These are phyloP conservation scores for Melanostoma scalare DNA, from an alignment of 2,888 invertebrate genomes.

Conservation along the genomic window DNA sequence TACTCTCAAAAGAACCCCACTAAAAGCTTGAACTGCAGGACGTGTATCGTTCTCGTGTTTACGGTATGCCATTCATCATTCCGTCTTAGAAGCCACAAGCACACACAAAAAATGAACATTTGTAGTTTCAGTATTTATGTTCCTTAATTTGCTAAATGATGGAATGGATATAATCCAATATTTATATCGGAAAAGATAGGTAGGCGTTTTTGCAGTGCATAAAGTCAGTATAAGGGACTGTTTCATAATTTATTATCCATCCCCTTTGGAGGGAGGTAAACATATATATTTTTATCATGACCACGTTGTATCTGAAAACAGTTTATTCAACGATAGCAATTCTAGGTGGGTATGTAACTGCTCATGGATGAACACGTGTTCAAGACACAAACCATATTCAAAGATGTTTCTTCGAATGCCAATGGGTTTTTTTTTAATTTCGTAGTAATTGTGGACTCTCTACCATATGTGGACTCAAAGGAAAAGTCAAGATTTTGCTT, in stretches of 20 bases:
- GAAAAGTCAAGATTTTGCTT: no score
- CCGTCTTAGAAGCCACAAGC: constrained; percentile 1
- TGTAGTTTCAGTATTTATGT: constrained; percentile 33
- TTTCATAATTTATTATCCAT: no score
- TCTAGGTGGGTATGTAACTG: constrained; percentile 46
- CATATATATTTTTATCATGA: constrained; percentile 1
- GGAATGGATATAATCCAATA: constrained; percentile 45
- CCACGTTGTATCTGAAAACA: neutral
- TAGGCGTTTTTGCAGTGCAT: no score
- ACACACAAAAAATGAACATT: neutral
- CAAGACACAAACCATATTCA: constrained; percentile 14
- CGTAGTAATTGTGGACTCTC: no score
- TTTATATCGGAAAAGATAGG: constrained; percentile 30
- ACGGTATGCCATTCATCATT: constrained; percentile 20
- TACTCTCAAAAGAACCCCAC: no score
- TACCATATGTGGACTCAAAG: no score
- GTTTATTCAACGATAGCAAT: constrained; percentile 28
- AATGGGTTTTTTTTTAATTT: no score
- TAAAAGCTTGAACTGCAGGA: no score
- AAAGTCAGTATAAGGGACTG: no score
- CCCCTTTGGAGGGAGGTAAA: no score
- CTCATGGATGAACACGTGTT: constrained; percentile 56
- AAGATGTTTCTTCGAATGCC: no score
- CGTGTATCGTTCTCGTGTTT: no score
- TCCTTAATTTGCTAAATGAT: constrained; percentile 34